Evolutionary conservation across 1,140 invertebrate species (phyloP).

Genomic region (Maniola jurtina): DNA sequence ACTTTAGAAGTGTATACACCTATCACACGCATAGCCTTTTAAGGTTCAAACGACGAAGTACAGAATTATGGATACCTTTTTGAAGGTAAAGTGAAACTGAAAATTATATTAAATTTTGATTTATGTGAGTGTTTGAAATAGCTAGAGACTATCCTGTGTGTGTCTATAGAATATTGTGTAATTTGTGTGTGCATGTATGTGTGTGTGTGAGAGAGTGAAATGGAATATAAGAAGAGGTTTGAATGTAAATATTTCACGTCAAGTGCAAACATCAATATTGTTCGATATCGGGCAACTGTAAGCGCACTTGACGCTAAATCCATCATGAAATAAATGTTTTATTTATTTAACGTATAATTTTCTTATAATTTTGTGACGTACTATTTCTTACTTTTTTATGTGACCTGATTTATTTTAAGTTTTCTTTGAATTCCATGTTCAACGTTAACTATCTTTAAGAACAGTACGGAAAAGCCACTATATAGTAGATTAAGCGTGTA

Average conservation of each 20-base stretch:
- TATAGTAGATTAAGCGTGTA: conserved; percentile 42
- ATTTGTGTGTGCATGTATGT: conserved; percentile 24
- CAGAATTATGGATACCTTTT: conserved; percentile 59
- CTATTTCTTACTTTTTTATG: conserved; percentile 60
- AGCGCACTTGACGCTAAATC: conserved; percentile 20
- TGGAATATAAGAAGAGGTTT: conserved; percentile 34
- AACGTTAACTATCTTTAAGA: conserved; percentile 50
- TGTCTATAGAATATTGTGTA: conserved; percentile 3
- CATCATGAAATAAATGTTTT: conserved; percentile 26
- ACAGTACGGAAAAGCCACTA: conserved; percentile 33
- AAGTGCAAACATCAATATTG: conserved; percentile 26
- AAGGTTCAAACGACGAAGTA: conserved; percentile 40
- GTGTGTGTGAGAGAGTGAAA: conserved; percentile 17
- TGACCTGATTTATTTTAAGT: conserved; percentile 77
- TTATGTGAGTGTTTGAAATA: conserved; percentile 31
- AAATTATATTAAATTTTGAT: conserved; percentile 18
- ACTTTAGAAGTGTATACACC: conserved; percentile 26
- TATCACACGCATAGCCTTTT: conserved; percentile 29
- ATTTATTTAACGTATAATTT: conserved; percentile 46
- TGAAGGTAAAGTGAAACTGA: conserved; percentile 32
- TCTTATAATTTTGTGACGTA: conserved; percentile 21
- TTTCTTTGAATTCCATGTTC: conserved; percentile 46
- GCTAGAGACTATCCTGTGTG: conserved; percentile 28
- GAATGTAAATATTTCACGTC: conserved; percentile 49
- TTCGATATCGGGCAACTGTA: conserved; percentile 15